phyloP scores from a whole-genome alignment of 2,888 invertebrate genomes.

The Scelioninae gen. 1 region DNA sequence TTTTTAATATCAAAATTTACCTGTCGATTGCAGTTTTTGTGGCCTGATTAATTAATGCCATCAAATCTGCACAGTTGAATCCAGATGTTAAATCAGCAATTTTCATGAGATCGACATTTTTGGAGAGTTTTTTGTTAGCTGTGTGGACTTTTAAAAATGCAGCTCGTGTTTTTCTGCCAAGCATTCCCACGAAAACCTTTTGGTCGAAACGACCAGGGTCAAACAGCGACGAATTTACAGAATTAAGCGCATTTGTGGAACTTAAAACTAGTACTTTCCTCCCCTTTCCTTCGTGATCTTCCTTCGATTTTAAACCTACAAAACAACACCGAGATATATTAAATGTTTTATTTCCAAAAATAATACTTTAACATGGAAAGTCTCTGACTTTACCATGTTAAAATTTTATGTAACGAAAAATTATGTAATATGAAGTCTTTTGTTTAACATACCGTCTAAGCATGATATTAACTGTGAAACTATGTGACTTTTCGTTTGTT shows the following conservation, averaged over 20 bases:
- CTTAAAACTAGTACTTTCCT: conserved; percentile 93
- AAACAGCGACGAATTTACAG: conserved; percentile 95
- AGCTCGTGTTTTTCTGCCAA: conserved; percentile 91
- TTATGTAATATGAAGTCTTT: too few relatives aligned
- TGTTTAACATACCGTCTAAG: too few relatives aligned
- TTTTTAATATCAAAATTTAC: conserved; percentile 17
- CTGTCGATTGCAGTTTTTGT: conserved; percentile 47
- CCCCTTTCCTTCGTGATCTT: conserved; percentile 82
- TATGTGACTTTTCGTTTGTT: too few relatives aligned
- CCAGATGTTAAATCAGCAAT: conserved; percentile 96
- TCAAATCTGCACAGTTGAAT: conserved; percentile 97
- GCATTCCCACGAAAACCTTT: conserved; percentile 97
- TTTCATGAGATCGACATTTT: conserved; percentile 89
- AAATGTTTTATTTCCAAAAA: too few relatives aligned
- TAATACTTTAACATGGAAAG: too few relatives aligned
- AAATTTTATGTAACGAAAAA: too few relatives aligned
- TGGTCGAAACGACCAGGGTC: conserved; percentile 96
- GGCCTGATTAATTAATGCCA: conserved; percentile 93
- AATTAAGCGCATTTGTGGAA: conserved; percentile 97
- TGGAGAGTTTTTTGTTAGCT: conserved; percentile 88
- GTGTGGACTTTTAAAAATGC: conserved; percentile 92
- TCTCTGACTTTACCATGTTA: too few relatives aligned
- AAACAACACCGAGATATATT: not conserved
- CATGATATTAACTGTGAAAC: too few relatives aligned
- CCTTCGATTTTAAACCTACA: conserved; percentile 85